Conservation (phyloP, 2,797 vertebrate genomes). For the Distichodus sexfasciatus region DNA sequence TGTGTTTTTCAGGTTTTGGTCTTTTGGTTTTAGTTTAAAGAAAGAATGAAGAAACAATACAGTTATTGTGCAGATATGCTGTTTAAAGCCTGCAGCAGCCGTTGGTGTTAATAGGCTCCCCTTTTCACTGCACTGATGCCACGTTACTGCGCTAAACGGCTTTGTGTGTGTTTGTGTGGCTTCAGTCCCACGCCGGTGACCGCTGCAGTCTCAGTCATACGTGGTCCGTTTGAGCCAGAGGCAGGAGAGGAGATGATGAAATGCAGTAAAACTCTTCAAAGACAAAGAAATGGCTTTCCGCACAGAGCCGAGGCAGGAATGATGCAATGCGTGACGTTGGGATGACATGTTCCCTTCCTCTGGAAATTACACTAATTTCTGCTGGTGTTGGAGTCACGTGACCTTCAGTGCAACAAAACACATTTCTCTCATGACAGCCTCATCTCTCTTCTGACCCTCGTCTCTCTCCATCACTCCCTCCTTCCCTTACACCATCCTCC, state of each 20-base stretch:
- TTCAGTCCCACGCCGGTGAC: not conserved
- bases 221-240: not conserved
- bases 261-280: conserved; percentile 27
- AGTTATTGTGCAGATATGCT: too few species aligned
- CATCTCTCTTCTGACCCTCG: not conserved
- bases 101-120: not conserved
- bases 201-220: conserved; percentile 9
- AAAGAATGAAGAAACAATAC: too few species aligned
- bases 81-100: too few species aligned
- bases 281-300: conserved; percentile 14
- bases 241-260: conserved; percentile 27
- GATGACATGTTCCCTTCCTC: conserved; percentile 19
- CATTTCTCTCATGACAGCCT: conserved; percentile 1
- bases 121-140: conserved; percentile 17
- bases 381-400: conserved; percentile 23
- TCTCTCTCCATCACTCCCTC: not conserved
- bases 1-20: too few species aligned
- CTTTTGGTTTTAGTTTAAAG: too few species aligned
- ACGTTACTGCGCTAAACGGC: not conserved
- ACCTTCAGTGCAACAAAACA: conserved; percentile 26
- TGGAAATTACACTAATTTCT: conserved; percentile 28
- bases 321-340: conserved; percentile 24
- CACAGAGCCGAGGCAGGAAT: conserved; percentile 6
- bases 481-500: not conserved
- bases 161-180: conserved; percentile 1